These are phyloP conservation scores for Asobara japonica DNA, from an alignment of 1,140 invertebrate genomes.

Conservation along the genomic window DNA sequence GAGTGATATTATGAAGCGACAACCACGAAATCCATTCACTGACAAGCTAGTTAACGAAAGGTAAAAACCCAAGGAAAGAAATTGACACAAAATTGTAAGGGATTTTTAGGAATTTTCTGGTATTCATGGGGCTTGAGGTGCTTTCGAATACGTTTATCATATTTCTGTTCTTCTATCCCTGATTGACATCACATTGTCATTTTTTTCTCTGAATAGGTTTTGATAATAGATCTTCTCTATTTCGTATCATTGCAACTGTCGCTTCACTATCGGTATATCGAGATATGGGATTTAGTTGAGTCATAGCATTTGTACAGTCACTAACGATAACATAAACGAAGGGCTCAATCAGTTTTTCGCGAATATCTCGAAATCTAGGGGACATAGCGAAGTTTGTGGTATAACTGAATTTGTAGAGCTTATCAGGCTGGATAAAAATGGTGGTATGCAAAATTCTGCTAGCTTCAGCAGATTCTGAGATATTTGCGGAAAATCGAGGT, in stretches of 20 bases:
- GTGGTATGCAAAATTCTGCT: too few relatives aligned
- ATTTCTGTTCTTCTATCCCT: background rate
- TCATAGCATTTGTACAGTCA: too few relatives aligned
- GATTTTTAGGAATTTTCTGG: background rate
- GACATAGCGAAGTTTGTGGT: too few relatives aligned
- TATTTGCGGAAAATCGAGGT: too few relatives aligned
- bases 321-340: too few relatives aligned
- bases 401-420: too few relatives aligned
- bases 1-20: slow-evolving; percentile 99
- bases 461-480: too few relatives aligned
- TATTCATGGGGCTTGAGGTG: background rate
- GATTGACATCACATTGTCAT: background rate
- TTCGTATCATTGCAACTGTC: background rate
- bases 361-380: too few relatives aligned
- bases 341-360: too few relatives aligned
- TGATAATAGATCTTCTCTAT: background rate
- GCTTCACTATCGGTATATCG: background rate
- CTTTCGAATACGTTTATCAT: background rate
- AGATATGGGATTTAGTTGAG: too few relatives aligned
- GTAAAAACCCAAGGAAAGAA: slow-evolving; percentile 63
- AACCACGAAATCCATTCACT: slow-evolving; percentile 90
- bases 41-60: slow-evolving; percentile 90
- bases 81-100: background rate
- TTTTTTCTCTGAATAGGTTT: background rate
- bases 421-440: too few relatives aligned